Evolutionary conservation across 2,113 vertebrate species (phyloP), one percentile per base, ranked within the genome.

Genomic region (Phaetusa simplex): DNA sequence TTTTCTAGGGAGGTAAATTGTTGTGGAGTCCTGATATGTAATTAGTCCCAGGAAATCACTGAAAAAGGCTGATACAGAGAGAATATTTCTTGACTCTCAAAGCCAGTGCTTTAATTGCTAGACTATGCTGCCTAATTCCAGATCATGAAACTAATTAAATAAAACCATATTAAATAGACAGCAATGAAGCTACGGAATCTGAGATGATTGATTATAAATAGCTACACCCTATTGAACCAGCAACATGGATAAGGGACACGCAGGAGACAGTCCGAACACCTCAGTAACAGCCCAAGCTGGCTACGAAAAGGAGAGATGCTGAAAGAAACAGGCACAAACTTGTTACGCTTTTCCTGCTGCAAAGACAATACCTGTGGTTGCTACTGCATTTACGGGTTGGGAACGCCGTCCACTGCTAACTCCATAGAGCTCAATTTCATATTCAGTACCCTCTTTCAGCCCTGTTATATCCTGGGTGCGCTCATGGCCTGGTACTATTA

Each of bases 311-410:
- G 67, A 86, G 43, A 93, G 20, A 42, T 43, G 72, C 86, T 80
- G 90, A 22, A 73, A 81, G n/a, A 80, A 85, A 8, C 6, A 72
- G 24, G 55, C 19, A 67, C 4, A 21, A 70, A 16, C 14, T 8
- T 1, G 7, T 42, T 64, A 62, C 1, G 1, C 59, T 84, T 38
- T 9, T 11, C 72, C 49, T 70, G 20, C 45, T 29, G 65, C 69
- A n/a, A 64, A 78, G 82, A 97, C 95, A 90, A 96, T 99, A 99
- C 99, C 99, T 99, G 99, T 99, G 97, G 95, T 98, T 94, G 98
- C 98, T 95, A 98, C 50, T 70, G 98, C 90, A 74, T 90, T 98
- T 97, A 99, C 45, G 26, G 99, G 98, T 84, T 99, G 98, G 96
- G 99, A 99, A 65, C 97, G 98, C 62, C 96, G 98, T 98, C 98